Conservation (phyloP, 2,888 invertebrate species). For the Trissoscelio sp. region DNA sequence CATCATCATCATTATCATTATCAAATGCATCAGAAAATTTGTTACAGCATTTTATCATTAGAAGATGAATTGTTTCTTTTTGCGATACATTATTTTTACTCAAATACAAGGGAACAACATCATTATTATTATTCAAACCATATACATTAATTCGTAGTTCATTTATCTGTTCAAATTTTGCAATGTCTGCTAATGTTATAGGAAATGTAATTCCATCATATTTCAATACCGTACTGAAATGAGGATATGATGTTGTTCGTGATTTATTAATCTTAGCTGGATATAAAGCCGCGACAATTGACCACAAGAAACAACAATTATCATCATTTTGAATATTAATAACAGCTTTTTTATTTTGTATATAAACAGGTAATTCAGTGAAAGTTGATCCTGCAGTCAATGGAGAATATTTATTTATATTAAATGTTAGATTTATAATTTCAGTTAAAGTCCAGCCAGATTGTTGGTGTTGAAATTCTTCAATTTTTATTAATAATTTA, state of each 20-base stretch:
- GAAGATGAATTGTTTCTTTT: no score
- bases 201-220: no score
- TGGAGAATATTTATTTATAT: conserved; percentile 68
- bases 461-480: conserved; percentile 29
- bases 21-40: no score
- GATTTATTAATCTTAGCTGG: conserved; percentile 34
- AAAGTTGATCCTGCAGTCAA: conserved; percentile 61
- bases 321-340: conserved; percentile 71
- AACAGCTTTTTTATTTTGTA: conserved; percentile 59
- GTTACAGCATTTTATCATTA: conserved; percentile 7
- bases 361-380: conserved; percentile 55
- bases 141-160: no score
- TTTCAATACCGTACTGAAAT: conserved; percentile 55
- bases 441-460: conserved; percentile 12
- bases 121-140: no score
- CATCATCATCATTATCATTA: no score
- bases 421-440: conserved; percentile 63
- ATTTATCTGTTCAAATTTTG: no score
- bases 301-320: conserved; percentile 68
- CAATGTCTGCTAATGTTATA: no score
- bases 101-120: conserved; percentile 58
- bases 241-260: conserved; percentile 58
- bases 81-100: conserved; percentile 1
- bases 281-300: conserved; percentile 65
- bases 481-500: conserved; percentile 29